Evolutionary conservation across 2,797 vertebrate genomes (phyloP), one percentile per base, ranked within the genome.

Genomic region (Microchirus variegatus): DNA sequence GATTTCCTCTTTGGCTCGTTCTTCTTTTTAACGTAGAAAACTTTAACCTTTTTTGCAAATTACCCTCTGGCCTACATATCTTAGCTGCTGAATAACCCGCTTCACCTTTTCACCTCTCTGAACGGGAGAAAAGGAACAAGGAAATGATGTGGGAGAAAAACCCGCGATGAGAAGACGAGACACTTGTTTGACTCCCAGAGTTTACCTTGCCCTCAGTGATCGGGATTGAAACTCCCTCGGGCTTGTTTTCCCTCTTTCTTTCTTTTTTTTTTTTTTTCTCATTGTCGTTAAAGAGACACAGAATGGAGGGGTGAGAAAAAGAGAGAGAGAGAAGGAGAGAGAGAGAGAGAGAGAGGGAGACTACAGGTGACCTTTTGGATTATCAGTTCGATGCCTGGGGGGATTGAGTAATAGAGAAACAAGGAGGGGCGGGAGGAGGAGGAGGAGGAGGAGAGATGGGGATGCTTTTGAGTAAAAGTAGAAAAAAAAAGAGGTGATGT

Each of bases 331-430:
- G 68, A 82, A 64, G 57, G 68, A 82, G 75, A 74, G n/a, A n/a
- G n/a, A 48, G 53, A 68, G 58, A 68, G 66, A 63, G 67, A 63
- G 59, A 70, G 62, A 60, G 66, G 57, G 68, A 82, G 75, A 74
- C 77, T 76, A 81, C 75, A 48, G 75, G 81, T 91, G 87, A 91
- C 86, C 85, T 92, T 89, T 85, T 63, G 84, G 84, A 87, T 89
- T 81, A 90, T 80, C 78, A 75, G 73, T 73, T 81, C 9, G 43
- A 59, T 75, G 89, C 90, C 90, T 80, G 53, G 37, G 87, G 89
- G 78, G 82, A 73, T 63, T 74, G 61, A 77, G 75, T 58, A 75
- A 71, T 71, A 53, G 63, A 75, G 69, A 55, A 48, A 57, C 44
- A 59, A 17, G 56, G 61, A 38, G 53, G 31, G 7, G 31, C 0